Base-by-base conservation (phyloP, 2,888 invertebrate genomes). In the Rhamphomyia laevipes region DNA sequence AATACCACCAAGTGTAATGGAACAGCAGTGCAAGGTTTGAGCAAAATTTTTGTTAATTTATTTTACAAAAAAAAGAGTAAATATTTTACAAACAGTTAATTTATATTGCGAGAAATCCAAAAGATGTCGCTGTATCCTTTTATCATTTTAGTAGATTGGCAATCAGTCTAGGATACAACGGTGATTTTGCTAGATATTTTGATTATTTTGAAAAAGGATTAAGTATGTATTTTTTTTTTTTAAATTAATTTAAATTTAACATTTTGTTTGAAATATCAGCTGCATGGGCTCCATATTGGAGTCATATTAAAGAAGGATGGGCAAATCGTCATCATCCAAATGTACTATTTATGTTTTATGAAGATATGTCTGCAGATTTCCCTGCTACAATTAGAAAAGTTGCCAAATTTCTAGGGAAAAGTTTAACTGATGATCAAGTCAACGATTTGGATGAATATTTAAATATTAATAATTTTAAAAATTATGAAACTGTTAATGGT, bases 51-150 rank as follows among this genome's bases (percentile, higher is more conserved):
- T 9, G 15, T 13, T 12, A 16, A 33, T 11, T 21, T 3, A 11
- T 10, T 30, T n/a, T n/a, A 10, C 42, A 12, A 6, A 33, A 2
- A n/a, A 38, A 10, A 16, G 13, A 27, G 7, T 12, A 38, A 21
- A 7, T 35, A 45, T 2, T 17, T 21, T 48, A 16, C 27, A 46
- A 51, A 10, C 60, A 84, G 77, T 72, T 89, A 17, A 77, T 92
- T 44, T 92, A 91, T 61, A 82, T 91, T 0, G 84, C 86, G 0
- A 74, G 92, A 48, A 87, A 92, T 68, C 89, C 91, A 0, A 84
- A 87, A 64, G 91, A 92, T 65, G 86, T 88, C 0, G 82, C 80
- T 0, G 85, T 90, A 0, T 91, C 91, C 0, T 89, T 80, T 66
- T 92, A 83, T 61, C 82, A 88, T 63, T 76, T 89, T 44, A 86